Evolutionary conservation across 1,140 invertebrate genomes (phyloP).

Genomic region (Hylaeus anthracinus): DNA sequence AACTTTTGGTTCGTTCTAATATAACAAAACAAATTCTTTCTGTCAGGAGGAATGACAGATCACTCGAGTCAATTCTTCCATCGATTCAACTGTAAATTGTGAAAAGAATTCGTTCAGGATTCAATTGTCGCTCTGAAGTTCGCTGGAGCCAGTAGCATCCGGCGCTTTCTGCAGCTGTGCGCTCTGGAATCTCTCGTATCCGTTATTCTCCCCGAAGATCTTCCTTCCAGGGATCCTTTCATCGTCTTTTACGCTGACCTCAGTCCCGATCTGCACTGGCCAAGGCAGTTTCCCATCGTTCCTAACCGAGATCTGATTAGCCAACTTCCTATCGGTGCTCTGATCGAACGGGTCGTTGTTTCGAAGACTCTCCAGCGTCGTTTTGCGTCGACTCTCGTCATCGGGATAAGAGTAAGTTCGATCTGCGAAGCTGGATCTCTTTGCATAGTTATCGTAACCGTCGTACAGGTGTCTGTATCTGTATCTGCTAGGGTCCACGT

Average conservation of each 20-base stretch:
- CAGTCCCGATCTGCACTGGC: constrained; percentile 78
- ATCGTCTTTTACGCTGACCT: constrained; percentile 79
- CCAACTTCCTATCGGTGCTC: constrained; percentile 64
- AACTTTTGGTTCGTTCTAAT: too few species aligned
- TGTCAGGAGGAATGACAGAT: background rate
- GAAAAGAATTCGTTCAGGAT: constrained; percentile 2
- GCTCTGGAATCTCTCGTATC: constrained; percentile 72
- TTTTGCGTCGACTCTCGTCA: constrained; percentile 54
- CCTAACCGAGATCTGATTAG: constrained; percentile 58
- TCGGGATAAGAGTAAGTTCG: constrained; percentile 56
- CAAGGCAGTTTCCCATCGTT: constrained; percentile 72
- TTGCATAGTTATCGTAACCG: constrained; percentile 64
- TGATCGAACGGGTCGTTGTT: constrained; percentile 54
- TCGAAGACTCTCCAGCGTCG: constrained; percentile 55
- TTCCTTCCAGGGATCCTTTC: constrained; percentile 75
- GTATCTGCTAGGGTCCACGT: constrained; percentile 61
- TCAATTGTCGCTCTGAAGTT: constrained; percentile 59
- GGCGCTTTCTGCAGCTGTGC: constrained; percentile 66
- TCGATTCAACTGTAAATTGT: background rate
- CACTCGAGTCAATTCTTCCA: background rate
- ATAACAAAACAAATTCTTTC: too few species aligned
- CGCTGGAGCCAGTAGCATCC: constrained; percentile 60
- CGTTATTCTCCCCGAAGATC: constrained; percentile 69
- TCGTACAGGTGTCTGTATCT: constrained; percentile 60
- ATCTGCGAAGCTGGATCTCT: constrained; percentile 65